Base-by-base conservation (phyloP, 2,797 vertebrate species). In the Salarias fasciatus region DNA sequence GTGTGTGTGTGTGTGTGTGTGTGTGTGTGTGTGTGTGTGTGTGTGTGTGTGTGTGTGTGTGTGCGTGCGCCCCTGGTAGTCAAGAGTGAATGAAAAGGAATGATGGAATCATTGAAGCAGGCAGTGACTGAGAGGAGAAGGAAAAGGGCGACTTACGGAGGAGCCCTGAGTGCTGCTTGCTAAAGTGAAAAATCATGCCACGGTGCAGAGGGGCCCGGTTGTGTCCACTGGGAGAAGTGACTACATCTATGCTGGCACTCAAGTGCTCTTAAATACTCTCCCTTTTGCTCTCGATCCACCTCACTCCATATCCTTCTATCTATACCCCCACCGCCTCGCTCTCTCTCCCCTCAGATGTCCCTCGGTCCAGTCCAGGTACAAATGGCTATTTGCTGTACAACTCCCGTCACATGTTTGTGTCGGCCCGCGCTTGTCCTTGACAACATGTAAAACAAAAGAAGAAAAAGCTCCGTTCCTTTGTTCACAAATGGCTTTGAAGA, bases 351-450 rank as follows among this genome's bases (percentile, higher is more conserved):
- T 89, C 75, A 80, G 89, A 79, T 54, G 69, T 78, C 85, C 79
- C 69, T 42, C 50, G 82, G 76, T 83, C 71, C 79, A 47, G 77
- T 66, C 91, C 92, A 94, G 94, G 92, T 95, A 95, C 94, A 96
- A 96, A 97, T 95, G 93, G 94, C 90, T 91, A 92, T 96, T 94
- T 96, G 94, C 92, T 95, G 94, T 95, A 95, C 92, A 93, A 93
- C 89, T 92, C 93, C 77, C 71, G 92, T 87, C 89, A 90, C 93
- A 92, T 81, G 85, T 92, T 91, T 92, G 89, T 89, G 88, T 93
- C 91, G 83, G 90, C 69, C 82, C 74, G 78, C 68, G 80, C 83
- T 87, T 84, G 86, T 89, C 91, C 80, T 90, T 92, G 92, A 94
- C 93, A 95, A 91, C 92, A 91, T 94, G 94, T 95, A 93, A 92